Percentiles rank a stretch among this genome's conserved stretches.
Evolutionary conservation across 2,113 vertebrate genomes (phyloP).

Genomic region (Oncorhynchus kisutch): DNA sequence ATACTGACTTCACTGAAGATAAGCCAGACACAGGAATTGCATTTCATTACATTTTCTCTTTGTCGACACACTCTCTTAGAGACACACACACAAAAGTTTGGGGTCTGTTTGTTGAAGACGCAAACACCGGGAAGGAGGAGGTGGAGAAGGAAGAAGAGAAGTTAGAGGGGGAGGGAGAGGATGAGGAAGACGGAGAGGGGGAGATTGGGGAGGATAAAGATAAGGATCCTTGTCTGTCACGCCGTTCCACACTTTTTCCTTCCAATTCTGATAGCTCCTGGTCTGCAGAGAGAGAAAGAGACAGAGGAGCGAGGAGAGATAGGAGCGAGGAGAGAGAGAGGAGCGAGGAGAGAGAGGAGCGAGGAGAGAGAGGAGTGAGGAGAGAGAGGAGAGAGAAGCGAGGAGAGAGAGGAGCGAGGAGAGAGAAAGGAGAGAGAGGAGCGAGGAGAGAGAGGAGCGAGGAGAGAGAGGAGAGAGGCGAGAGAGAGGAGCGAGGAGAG

Average conservation of each 20-base stretch:
- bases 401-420: too few species aligned
- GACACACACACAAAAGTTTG: slow-evolving; percentile 33
- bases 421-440: too few species aligned
- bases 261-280: slow-evolving; percentile 35
- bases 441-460: too few species aligned
- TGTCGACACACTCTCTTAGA: not conserved
- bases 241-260: slow-evolving; percentile 59
- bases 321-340: too few species aligned
- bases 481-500: too few species aligned
- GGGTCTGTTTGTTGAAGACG: slow-evolving; percentile 38
- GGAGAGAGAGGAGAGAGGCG: not conserved
- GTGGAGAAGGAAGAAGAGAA: slow-evolving; percentile 48
- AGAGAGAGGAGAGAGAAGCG: not conserved
- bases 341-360: too few species aligned
- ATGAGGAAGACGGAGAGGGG: slow-evolving; percentile 57
- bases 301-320: too few species aligned
- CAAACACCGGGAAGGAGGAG: slow-evolving; percentile 59
- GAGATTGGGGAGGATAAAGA: slow-evolving; percentile 49
- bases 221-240: slow-evolving; percentile 67
- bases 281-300: not conserved
- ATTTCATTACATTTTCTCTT: too few species aligned
- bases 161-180: slow-evolving; percentile 52
- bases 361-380: too few species aligned
- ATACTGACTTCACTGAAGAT: too few species aligned
- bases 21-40: too few species aligned